A percentile compares a stretch with the other conserved stretches of the same genome.
These are phyloP conservation scores for Zaprionus lachaisei DNA, from an alignment of 1,140 invertebrate species.

Conservation along the genomic window DNA sequence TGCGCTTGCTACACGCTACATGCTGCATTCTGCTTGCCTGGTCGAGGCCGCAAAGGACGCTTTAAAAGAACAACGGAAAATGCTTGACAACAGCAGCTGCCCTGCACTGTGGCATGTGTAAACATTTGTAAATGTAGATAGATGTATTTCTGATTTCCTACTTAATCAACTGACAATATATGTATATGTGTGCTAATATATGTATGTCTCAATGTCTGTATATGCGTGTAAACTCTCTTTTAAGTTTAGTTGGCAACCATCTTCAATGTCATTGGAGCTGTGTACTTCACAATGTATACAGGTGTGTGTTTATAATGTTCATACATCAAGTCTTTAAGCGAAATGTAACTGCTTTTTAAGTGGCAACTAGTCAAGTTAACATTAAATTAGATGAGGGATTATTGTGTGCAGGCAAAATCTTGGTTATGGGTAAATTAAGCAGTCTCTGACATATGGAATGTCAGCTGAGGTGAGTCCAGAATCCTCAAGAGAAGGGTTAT, in stretches of 20 bases:
- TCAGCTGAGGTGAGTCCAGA: neutral
- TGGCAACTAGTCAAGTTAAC: conserved; percentile 24
- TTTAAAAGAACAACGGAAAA: conserved; percentile 62
- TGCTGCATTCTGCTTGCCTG: conserved; percentile 33
- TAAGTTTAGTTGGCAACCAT: neutral
- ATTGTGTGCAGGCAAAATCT: conserved; percentile 11
- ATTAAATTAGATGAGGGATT: conserved; percentile 27
- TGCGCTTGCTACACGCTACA: neutral
- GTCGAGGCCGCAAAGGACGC: conserved; percentile 34
- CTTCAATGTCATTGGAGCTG: neutral
- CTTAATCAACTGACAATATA: neutral
- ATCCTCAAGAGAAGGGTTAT: neutral
- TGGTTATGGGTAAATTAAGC: neutral
- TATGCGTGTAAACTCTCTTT: neutral
- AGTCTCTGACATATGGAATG: neutral
- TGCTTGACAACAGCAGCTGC: conserved; percentile 64
- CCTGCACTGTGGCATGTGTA: neutral
- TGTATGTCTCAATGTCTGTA: too few relatives aligned
- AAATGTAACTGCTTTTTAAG: conserved; percentile 56
- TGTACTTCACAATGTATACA: neutral
- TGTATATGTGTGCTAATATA: neutral
- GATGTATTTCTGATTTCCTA: neutral
- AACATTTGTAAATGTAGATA: conserved; percentile 8
- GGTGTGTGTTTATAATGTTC: conserved; percentile 19
- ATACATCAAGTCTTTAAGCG: conserved; percentile 36